Conservation (phyloP, 2,888 invertebrate species). For the Caenorhabditis doughertyi region DNA sequence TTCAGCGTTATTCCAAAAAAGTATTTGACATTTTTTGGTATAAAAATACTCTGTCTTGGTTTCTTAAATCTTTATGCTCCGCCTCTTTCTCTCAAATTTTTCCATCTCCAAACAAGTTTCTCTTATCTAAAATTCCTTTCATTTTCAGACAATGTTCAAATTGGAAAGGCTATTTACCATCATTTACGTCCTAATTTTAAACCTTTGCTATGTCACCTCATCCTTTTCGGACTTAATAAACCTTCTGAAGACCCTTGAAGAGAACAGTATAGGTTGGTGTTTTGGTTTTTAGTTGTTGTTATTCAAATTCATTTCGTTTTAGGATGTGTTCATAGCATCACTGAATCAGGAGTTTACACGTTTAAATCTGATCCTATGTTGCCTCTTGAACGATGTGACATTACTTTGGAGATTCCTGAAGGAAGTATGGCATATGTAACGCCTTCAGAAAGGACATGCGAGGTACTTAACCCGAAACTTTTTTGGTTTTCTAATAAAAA, state of each 20-base stretch:
- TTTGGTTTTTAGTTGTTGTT: background rate
- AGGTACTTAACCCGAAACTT: conserved; percentile 46
- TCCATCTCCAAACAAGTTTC: background rate
- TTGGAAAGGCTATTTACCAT: conserved; percentile 33
- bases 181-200: conserved; percentile 18
- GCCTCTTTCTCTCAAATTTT: background rate
- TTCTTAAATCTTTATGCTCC: conserved; percentile 2
- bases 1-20: conserved; percentile 34
- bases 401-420: conserved; percentile 33
- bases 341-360: conserved; percentile 18
- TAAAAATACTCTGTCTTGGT: conserved; percentile 21
- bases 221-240: conserved; percentile 13
- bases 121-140: background rate
- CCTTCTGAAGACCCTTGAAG: conserved; percentile 32
- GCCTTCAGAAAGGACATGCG: conserved; percentile 42
- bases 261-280: conserved; percentile 9
- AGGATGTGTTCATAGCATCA: conserved; percentile 34
- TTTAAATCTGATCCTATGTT: conserved; percentile 5
- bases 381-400: conserved; percentile 2
- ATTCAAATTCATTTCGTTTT: background rate
- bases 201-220: conserved; percentile 22
- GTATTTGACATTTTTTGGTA: conserved; percentile 35
- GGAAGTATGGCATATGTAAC: conserved; percentile 23
- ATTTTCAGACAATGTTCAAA: conserved; percentile 43
- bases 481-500: background rate